Conservation (phyloP, 1,140 invertebrate genomes). For the Elymnias hypermnestra region DNA sequence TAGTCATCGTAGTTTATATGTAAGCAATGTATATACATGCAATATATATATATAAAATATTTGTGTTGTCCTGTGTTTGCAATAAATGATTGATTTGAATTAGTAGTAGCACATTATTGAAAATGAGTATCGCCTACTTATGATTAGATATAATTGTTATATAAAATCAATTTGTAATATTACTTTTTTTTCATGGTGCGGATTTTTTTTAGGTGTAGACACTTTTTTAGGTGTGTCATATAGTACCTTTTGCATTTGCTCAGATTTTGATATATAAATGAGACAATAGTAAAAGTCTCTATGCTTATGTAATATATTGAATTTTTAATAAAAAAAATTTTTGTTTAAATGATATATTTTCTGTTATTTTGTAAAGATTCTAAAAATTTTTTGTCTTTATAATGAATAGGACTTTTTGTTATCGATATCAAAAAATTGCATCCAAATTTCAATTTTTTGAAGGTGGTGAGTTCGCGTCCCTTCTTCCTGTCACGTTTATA, state of each 20-base stretch:
- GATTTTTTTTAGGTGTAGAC: slow-evolving; percentile 6
- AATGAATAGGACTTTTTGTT: too few species aligned
- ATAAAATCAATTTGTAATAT: slow-evolving; percentile 2
- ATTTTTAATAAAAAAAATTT: too few species aligned
- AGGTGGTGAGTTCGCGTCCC: too few species aligned
- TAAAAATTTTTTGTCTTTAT: too few species aligned
- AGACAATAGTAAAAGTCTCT: not conserved
- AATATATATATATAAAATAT: slow-evolving; percentile 20
- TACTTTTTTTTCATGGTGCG: slow-evolving; percentile 1
- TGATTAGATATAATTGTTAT: slow-evolving; percentile 1
- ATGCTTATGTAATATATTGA: not conserved
- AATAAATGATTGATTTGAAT: slow-evolving; percentile 1
- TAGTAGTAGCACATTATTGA: not conserved
- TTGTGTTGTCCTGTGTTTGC: slow-evolving; percentile 31
- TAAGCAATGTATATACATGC: slow-evolving; percentile 33
- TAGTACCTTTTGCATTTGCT: slow-evolving; percentile 42
- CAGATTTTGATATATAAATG: slow-evolving; percentile 15
- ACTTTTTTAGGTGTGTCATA: slow-evolving; percentile 12
- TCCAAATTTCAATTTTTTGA: too few species aligned
- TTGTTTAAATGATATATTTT: too few species aligned
- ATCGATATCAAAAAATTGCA: too few species aligned
- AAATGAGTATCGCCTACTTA: not conserved
- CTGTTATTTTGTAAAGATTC: too few species aligned
- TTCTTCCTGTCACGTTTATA: too few species aligned
- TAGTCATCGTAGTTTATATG: slow-evolving; percentile 5